phyloP scores from a whole-genome alignment of 2,888 invertebrate species.

The Glyphotaelius pellucidus region DNA sequence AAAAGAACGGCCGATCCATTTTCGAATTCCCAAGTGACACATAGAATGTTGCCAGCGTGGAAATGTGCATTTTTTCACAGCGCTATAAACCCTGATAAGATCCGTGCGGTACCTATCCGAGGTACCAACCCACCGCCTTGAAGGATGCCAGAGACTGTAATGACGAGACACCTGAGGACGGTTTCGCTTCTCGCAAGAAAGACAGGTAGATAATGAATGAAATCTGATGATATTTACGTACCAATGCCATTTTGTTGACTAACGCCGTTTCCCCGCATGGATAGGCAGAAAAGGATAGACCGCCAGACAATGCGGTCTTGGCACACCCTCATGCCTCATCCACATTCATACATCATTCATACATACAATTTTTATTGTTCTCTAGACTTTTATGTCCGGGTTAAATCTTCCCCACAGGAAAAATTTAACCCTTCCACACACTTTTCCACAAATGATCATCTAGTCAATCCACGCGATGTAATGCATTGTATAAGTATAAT shows the following conservation, averaged over 20 bases:
- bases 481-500: too few species aligned
- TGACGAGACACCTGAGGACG: slow-evolving; percentile 28
- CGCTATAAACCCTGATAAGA: neutral
- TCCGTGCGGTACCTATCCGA: slow-evolving; percentile 19
- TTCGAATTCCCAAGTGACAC: slow-evolving; percentile 34
- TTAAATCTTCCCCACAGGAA: too few species aligned
- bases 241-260: neutral
- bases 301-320: neutral
- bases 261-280: neutral
- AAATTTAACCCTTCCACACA: too few species aligned
- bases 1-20: slow-evolving; percentile 33
- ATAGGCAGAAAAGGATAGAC: too few species aligned
- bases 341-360: too few species aligned
- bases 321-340: too few species aligned
- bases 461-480: too few species aligned
- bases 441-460: too few species aligned
- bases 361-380: too few species aligned
- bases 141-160: neutral
- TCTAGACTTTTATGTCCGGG: too few species aligned
- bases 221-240: neutral
- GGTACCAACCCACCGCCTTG: neutral
- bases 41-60: slow-evolving; percentile 31
- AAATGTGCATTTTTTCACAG: slow-evolving; percentile 38
- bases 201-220: neutral
- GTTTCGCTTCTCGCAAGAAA: slow-evolving; percentile 16